Evolutionary conservation across 2,888 invertebrate species (phyloP).

Genomic region (Volucella zonaria): DNA sequence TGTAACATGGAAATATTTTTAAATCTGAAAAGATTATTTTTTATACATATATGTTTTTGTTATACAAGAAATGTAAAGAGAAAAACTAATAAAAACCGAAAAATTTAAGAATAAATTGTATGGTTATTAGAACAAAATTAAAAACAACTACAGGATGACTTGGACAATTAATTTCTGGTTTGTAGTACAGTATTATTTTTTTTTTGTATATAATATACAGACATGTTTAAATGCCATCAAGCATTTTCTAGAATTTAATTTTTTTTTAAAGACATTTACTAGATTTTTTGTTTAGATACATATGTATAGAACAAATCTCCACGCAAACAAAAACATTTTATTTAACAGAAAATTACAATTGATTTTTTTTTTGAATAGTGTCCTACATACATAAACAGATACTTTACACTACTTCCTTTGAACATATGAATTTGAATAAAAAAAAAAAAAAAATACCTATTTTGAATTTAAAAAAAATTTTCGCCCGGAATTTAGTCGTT

Average conservation of each 20-base stretch:
- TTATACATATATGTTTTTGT: too few relatives aligned
- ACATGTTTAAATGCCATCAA: conserved; percentile 41
- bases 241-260: conserved; percentile 2
- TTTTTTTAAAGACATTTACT: conserved; percentile 44
- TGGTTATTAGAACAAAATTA: conserved; percentile 54
- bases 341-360: conserved; percentile 25
- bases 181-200: conserved; percentile 38
- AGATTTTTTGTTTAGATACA: conserved; percentile 10
- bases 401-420: conserved; percentile 44
- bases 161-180: conserved; percentile 72
- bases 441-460: conserved; percentile 38
- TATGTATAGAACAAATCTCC: conserved; percentile 62
- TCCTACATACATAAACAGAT: conserved; percentile 16
- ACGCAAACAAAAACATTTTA: conserved; percentile 70
- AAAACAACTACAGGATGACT: conserved; percentile 74
- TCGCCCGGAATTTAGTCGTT: conserved; percentile 32
- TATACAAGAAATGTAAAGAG: neutral
- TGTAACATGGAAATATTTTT: too few relatives aligned
- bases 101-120: conserved; percentile 20
- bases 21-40: too few relatives aligned
- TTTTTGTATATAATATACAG: conserved; percentile 50
- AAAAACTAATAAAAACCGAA: neutral
- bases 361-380: conserved; percentile 17
- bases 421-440: conserved; percentile 9
- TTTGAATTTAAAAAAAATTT: neutral